These are phyloP conservation scores for Paratilapia polleni DNA, from an alignment of 2,113 vertebrate species.

Conservation along the genomic window DNA sequence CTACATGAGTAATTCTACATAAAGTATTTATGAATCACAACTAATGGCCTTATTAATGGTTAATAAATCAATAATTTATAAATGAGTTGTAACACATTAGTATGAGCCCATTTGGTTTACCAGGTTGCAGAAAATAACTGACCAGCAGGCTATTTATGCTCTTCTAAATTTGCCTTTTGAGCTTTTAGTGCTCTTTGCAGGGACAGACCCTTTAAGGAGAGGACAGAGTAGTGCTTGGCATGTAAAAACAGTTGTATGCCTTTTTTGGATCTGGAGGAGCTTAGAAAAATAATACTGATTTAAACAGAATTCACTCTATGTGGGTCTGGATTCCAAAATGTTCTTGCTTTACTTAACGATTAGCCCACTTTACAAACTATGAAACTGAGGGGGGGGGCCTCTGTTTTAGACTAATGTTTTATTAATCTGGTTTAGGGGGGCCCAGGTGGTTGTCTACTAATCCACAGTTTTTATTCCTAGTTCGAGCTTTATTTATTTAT, in stretches of 20 bases:
- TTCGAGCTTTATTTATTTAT: neutral
- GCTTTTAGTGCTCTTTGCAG: neutral
- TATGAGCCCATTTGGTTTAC: neutral
- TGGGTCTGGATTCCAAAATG: neutral
- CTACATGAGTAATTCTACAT: neutral
- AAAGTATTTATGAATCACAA: neutral
- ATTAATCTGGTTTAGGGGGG: neutral
- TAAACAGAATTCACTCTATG: neutral
- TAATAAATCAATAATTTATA: slow-evolving; percentile 1
- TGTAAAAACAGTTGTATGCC: neutral
- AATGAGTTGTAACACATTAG: neutral
- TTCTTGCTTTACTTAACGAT: neutral
- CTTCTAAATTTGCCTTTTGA: neutral
- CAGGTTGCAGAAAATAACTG: neutral
- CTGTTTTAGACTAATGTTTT: neutral
- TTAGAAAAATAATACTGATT: neutral
- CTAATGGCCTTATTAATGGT: neutral
- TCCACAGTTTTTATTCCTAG: neutral
- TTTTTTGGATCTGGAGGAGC: neutral
- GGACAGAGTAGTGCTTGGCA: neutral
- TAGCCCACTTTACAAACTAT: neutral
- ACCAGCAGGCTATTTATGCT: neutral
- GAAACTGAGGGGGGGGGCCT: too few relatives aligned
- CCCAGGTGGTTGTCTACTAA: neutral
- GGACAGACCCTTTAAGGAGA: neutral